These are phyloP conservation scores for Lepisosteus oculatus DNA, from an alignment of 2,113 vertebrate species.

Conservation along the genomic window DNA sequence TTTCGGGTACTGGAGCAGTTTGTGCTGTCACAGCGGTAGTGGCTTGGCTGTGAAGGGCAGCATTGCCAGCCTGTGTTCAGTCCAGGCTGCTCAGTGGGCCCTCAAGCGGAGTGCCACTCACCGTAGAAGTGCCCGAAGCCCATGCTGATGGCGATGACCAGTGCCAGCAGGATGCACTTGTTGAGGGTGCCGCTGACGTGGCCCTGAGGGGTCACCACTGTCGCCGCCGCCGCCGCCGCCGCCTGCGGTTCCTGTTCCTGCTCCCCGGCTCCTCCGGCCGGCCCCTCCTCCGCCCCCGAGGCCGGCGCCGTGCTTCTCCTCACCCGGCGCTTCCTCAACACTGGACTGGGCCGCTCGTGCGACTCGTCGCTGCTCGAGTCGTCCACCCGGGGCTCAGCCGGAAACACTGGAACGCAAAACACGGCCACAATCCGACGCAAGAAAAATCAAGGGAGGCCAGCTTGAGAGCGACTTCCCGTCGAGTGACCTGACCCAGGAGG, in stretches of 20 bases:
- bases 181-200: constrained; percentile 69
- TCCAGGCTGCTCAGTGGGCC: too few species aligned
- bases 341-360: constrained; percentile 40
- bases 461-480: too few species aligned
- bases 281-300: constrained; percentile 53
- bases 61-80: too few species aligned
- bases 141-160: constrained; percentile 86
- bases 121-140: constrained; percentile 88
- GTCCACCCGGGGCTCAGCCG: constrained; percentile 33
- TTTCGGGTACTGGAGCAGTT: too few species aligned
- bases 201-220: constrained; percentile 11
- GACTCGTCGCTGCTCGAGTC: constrained; percentile 79
- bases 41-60: too few species aligned
- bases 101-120: constrained; percentile 42
- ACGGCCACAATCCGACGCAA: not conserved
- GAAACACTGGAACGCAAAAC: constrained; percentile 39
- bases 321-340: constrained; percentile 72
- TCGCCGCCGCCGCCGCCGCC: constrained; percentile 3
- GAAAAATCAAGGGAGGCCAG: constrained; percentile 11
- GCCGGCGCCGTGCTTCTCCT: constrained; percentile 58
- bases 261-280: not conserved
- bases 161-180: constrained; percentile 76
- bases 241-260: constrained; percentile 32
- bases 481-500: too few species aligned
- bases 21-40: too few species aligned